phyloP scores from a whole-genome alignment of 2,888 invertebrate genomes.

The Limnephilus lunatus region DNA sequence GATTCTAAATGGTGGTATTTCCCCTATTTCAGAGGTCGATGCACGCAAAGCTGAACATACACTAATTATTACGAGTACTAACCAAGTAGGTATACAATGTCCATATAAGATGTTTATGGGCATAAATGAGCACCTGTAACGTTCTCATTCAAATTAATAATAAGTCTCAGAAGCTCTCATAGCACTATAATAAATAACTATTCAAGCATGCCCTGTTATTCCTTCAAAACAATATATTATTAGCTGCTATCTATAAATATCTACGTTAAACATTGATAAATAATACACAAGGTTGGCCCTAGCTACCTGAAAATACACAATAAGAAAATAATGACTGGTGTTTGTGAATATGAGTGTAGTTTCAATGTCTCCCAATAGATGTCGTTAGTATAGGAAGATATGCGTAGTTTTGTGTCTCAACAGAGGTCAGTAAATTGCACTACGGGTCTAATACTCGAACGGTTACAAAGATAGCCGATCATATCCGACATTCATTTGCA shows the following conservation, averaged over 20 bases:
- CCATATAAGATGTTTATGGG: neutral
- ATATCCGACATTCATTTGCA: no score
- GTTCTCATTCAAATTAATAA: neutral
- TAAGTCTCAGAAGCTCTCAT: neutral
- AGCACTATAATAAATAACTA: neutral
- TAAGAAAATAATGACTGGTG: neutral
- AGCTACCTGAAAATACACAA: neutral
- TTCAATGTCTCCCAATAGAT: no score
- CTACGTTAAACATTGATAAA: neutral
- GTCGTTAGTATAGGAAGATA: no score
- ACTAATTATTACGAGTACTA: neutral
- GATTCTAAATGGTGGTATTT: no score
- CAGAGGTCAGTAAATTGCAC: no score
- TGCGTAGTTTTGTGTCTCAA: no score
- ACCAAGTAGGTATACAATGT: neutral
- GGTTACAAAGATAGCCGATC: no score
- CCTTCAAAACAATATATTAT: neutral
- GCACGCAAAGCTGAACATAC: neutral
- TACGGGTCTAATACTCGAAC: no score
- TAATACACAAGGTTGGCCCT: neutral
- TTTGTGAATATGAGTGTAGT: no score
- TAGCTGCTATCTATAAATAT: neutral
- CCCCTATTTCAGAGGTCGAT: neutral
- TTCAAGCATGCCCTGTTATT: neutral
- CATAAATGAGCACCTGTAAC: neutral